Percentiles rank a stretch among this genome's conserved stretches.
Evolutionary conservation across 1,140 invertebrate species (phyloP).

Genomic region (Aphelenchoides fujianensis): DNA sequence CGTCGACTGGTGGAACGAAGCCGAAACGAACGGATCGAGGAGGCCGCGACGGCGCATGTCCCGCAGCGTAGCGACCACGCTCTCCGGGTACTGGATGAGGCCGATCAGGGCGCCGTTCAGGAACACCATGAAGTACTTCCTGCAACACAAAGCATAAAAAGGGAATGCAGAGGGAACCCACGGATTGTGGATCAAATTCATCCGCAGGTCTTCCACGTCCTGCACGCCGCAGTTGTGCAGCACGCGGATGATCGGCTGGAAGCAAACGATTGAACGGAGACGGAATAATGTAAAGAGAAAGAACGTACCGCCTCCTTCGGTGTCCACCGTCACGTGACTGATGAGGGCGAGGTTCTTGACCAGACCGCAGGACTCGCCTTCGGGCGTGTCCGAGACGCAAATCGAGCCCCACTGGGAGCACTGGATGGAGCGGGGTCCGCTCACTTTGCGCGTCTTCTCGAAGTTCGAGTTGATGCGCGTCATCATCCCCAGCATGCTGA

Average conservation of each 20-base stretch:
- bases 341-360: slow-evolving; percentile 98
- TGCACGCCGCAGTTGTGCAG: slow-evolving; percentile 85
- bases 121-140: slow-evolving; percentile 72
- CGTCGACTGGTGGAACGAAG: slow-evolving; percentile 83
- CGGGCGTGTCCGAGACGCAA: slow-evolving; percentile 94
- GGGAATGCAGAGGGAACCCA: slow-evolving; percentile 22
- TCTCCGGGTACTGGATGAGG: slow-evolving; percentile 50
- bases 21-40: slow-evolving; percentile 87
- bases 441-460: slow-evolving; percentile 97
- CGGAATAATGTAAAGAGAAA: too few relatives aligned
- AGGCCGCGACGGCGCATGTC: slow-evolving; percentile 77
- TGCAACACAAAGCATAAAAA: slow-evolving; percentile 31
- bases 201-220: slow-evolving; percentile 78
- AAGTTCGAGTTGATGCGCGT: slow-evolving; percentile 97
- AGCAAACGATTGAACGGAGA: too few relatives aligned
- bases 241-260: slow-evolving; percentile 73
- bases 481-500: slow-evolving; percentile 99
- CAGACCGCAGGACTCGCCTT: slow-evolving; percentile 93
- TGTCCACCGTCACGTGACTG: slow-evolving; percentile 93
- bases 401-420: slow-evolving; percentile 97
- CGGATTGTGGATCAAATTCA: slow-evolving; percentile 78
- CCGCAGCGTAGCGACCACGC: slow-evolving; percentile 73
- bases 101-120: slow-evolving; percentile 74
- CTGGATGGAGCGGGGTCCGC: slow-evolving; percentile 91
- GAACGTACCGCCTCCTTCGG: slow-evolving; percentile 73